Base-by-base conservation (phyloP, 2,113 vertebrate genomes). In the Stegastes partitus region DNA sequence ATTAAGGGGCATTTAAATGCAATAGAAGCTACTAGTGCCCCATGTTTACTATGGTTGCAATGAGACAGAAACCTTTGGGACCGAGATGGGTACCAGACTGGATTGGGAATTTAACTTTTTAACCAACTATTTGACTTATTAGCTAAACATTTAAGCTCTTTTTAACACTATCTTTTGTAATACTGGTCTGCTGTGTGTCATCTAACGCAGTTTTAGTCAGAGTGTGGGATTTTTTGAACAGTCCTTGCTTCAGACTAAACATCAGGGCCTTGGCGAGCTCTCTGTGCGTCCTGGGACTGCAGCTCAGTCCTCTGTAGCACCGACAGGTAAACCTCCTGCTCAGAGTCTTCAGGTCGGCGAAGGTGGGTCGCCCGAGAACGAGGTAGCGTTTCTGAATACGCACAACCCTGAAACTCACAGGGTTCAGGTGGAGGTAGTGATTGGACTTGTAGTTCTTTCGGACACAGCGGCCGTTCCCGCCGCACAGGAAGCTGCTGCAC, bases 391-490 rank as follows among this genome's bases (percentile, higher is more conserved):
- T 93, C 65, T 85, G 73, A 23, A 49, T 51, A 56, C 50, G 79
- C 68, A 73, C 25, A 85, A 97, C 93, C 39, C 34, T 68, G 90
- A 96, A 92, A 59, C 85, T 94, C 12, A 44, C 19, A 10, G 94
- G 70, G 74, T 94, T 96, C 66, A 97, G 83, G 77, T 97, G 96
- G 82, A 97, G 95, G 73, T 97, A 97, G 72, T 92, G 79, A 22
- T 18, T 78, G 42, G 94, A 93, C 83, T 95, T 86, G 93, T 94
- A 92, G 15, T 93, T 37, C 87, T 94, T 96, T 39, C 96, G 81
- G 37, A 61, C 71, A 1, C 96, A 96, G 21, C 93, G 76, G 15
- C 96, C 95, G 28, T 91, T 84, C 8, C 90, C 92, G 18, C 87
- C 85, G 34, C 96, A 97, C 68, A 97, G 85, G 47, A 88, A 92